Base-by-base conservation (phyloP, 2,888 invertebrate genomes). In the Emmelina monodactyla region DNA sequence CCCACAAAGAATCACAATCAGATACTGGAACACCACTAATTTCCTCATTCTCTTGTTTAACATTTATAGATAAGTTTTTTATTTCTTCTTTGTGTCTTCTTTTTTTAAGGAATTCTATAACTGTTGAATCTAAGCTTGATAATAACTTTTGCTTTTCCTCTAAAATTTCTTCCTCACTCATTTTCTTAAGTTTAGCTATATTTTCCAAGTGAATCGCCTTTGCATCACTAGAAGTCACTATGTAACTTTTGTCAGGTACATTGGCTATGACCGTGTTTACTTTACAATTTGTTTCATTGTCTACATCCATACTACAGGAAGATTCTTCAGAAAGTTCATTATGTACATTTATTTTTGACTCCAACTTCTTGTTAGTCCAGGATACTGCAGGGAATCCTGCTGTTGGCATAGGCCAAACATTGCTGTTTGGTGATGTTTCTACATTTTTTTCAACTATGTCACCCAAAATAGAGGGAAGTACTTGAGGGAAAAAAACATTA, bases 131-230 rank as follows among this genome's bases (percentile, higher is more conserved):
- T 50, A 90, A 56, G 31, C 58, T 80, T 9, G 61, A 47, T 7
- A 92, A 51, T 14, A 96, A 64, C 50, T 87, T 86, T 42, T 85
- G 69, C 43, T 86, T 85, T 59, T 94, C 93, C 34, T 83, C 82
- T 11, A 89, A 49, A 47, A 95, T 93, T 50, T 94, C 91, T 34
- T 85, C 79, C 44, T 85, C 75, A 1, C 85, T 82, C 90, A 95
- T 88, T 53, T 82, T 64, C 28, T 76, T 72, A 9, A 96, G 56
- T 37, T 84, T 67, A 45, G 82, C 68, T 0, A 88, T 31, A 66
- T 94, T 96, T 64, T 91, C 88, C 43, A 73, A 62, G 51, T 95
- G 92, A 38, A 94, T 89, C 48, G 82, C 70, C 28, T 55, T 53
- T 1, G 83, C 82, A 34, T 84, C 82, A 31, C 67, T 45, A 1